phyloP scores from a whole-genome alignment of 2,797 vertebrate genomes.

The Orientallactaga sibirica region DNA sequence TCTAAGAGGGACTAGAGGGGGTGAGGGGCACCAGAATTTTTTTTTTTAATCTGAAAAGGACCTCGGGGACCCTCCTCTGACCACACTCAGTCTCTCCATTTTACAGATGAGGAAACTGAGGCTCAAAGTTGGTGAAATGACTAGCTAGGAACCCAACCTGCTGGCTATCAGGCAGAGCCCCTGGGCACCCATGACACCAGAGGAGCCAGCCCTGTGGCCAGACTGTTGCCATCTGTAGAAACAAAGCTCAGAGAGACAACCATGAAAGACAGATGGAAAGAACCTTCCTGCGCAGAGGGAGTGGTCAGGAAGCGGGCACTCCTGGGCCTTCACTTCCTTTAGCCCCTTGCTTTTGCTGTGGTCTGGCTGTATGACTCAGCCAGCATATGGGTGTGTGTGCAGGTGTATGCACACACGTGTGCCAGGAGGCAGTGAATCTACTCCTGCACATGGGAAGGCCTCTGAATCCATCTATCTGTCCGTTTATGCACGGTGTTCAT shows the following conservation, averaged over 20 bases:
- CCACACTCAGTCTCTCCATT: not conserved
- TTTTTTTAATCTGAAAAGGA: not conserved
- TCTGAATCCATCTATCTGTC: not conserved
- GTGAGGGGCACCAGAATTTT: not conserved
- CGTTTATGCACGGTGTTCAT: not conserved
- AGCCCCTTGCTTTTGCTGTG: not conserved
- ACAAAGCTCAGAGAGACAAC: not conserved
- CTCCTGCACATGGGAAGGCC: not conserved
- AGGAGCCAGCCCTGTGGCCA: not conserved
- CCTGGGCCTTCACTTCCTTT: slow-evolving; percentile 51
- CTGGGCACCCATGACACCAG: not conserved
- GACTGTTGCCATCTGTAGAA: not conserved
- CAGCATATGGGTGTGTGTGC: not conserved
- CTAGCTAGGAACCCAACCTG: not conserved
- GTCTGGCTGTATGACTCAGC: slow-evolving; percentile 14
- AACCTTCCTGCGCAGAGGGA: slow-evolving; percentile 18
- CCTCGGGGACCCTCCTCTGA: not conserved
- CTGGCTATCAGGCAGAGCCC: not conserved
- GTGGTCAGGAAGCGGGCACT: slow-evolving; percentile 49
- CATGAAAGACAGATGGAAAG: not conserved
- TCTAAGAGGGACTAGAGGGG: not conserved
- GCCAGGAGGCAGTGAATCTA: not conserved
- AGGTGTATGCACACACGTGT: not conserved
- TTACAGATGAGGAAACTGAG: not conserved
- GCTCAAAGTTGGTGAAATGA: not conserved